phyloP scores from a whole-genome alignment of 2,888 invertebrate genomes.

The Artemia sinica region DNA sequence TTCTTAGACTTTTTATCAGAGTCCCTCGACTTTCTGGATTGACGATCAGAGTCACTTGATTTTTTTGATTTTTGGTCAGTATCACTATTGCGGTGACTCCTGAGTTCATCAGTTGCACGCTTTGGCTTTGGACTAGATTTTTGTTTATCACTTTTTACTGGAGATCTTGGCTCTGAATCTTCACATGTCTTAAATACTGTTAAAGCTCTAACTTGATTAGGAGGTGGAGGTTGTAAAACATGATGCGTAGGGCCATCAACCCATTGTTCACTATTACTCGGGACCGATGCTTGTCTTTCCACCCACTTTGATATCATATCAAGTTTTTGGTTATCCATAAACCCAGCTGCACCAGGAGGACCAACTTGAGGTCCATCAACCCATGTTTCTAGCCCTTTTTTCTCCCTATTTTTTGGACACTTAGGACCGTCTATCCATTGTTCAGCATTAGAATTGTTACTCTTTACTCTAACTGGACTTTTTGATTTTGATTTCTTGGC shows the following conservation, averaged over 20 bases:
- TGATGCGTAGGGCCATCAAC: slow-evolving; percentile 35
- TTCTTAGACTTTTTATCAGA: slow-evolving; percentile 5
- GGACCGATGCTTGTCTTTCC: slow-evolving; percentile 44
- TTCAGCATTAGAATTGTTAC: slow-evolving; percentile 42
- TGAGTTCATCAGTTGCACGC: slow-evolving; percentile 14
- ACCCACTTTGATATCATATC: slow-evolving; percentile 87
- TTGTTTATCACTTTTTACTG: slow-evolving; percentile 21
- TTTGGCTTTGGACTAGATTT: slow-evolving; percentile 15
- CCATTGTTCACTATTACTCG: slow-evolving; percentile 28
- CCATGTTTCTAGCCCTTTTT: slow-evolving; percentile 38
- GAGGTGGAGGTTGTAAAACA: slow-evolving; percentile 29
- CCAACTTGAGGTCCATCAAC: slow-evolving; percentile 42
- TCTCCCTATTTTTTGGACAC: slow-evolving; percentile 34
- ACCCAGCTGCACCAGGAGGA: slow-evolving; percentile 61
- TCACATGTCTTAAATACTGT: slow-evolving; percentile 46
- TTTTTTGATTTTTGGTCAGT: slow-evolving; percentile 15
- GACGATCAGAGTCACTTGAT: slow-evolving; percentile 3
- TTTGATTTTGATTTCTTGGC: slow-evolving; percentile 25
- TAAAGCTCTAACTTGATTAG: slow-evolving; percentile 41
- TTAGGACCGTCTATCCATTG: slow-evolving; percentile 94
- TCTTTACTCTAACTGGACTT: slow-evolving; percentile 15
- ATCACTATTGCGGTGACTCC: slow-evolving; percentile 8
- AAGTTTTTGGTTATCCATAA: slow-evolving; percentile 86
- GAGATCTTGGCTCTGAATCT: slow-evolving; percentile 33
- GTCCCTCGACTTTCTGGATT: slow-evolving; percentile 16